phyloP scores from a whole-genome alignment of 2,797 vertebrate genomes.

The Glyptemys insculpta region DNA sequence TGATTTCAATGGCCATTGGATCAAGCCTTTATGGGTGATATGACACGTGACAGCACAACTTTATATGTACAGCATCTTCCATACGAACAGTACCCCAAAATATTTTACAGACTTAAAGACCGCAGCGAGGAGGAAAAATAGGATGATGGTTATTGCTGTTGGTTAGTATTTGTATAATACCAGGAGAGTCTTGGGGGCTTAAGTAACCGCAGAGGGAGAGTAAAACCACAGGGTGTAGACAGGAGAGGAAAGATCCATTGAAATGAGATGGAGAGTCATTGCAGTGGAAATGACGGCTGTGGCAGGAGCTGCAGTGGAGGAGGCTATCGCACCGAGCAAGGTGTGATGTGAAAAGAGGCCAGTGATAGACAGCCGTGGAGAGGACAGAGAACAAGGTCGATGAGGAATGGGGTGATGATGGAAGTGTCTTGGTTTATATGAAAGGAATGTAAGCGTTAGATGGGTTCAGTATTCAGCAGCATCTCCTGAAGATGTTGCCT shows the following conservation, averaged over 20 bases:
- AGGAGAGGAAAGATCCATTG: background rate
- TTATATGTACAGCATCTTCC: background rate
- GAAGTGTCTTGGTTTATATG: background rate
- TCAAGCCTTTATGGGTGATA: background rate
- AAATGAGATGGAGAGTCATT: background rate
- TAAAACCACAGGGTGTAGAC: background rate
- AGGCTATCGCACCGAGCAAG: background rate
- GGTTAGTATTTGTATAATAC: background rate
- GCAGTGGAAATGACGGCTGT: background rate
- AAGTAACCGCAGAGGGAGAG: background rate
- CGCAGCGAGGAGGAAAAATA: background rate
- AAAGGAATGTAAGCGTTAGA: background rate
- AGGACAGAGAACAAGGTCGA: background rate
- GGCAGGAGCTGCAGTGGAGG: background rate
- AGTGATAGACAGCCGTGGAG: background rate
- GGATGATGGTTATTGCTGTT: background rate
- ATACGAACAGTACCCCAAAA: background rate
- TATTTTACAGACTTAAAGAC: background rate
- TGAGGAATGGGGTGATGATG: background rate
- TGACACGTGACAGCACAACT: background rate
- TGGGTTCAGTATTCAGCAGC: background rate
- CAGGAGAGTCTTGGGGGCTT: background rate
- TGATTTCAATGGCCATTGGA: background rate
- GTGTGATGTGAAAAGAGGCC: background rate
- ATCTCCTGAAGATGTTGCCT: background rate